Evolutionary conservation across 2,888 invertebrate species (phyloP), one percentile per base, ranked within the genome.

Genomic region (Drymonia ruficornis): DNA sequence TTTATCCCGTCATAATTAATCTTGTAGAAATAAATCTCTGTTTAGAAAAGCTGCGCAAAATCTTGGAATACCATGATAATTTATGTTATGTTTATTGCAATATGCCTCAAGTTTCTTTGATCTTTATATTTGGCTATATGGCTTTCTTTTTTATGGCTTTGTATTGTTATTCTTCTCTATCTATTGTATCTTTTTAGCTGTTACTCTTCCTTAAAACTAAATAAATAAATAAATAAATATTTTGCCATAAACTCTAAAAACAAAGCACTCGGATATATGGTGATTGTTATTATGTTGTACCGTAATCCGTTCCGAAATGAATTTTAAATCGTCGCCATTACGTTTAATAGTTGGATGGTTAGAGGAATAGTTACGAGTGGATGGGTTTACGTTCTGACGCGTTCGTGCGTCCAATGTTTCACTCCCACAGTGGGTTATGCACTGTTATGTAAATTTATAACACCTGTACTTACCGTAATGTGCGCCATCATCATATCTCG

Each of bases 271-370:
- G 46, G 54, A 56, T 52, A 44, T 45, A 52, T 51, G 55, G 50
- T 67, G 45, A 64, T 60, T 53, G 51, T 58, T 53, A 48, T 40
- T 55, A 70, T 63, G 57, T 58, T 54, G 61, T 70, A 65, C 63
- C 42, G 38, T 52, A 60, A 64, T 61, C 29, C 50, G 42, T 52
- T 55, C 52, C 36, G 54, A 62, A 52, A 52, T 65, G 54, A 42
- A 65, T 70, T 67, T 63, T 58, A 50, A 60, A 67, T 53, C 46
- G 56, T 59, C 19, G 59, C 56, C 56, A 61, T 67, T 65, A 65
- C 38, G 47, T 18, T 49, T 70, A 67, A 67, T 70, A 56, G 44
- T 44, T 44, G 43, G 13, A 13, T 13, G 12, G 34, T 34, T 34
- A 67, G 23, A 23, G 23, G 23, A 23, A 23, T 23, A 23, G 23